Evolutionary conservation across 2,113 vertebrate species (phyloP), one percentile per base, ranked within the genome.

Genomic region (Neomonachus schauinslandi): DNA sequence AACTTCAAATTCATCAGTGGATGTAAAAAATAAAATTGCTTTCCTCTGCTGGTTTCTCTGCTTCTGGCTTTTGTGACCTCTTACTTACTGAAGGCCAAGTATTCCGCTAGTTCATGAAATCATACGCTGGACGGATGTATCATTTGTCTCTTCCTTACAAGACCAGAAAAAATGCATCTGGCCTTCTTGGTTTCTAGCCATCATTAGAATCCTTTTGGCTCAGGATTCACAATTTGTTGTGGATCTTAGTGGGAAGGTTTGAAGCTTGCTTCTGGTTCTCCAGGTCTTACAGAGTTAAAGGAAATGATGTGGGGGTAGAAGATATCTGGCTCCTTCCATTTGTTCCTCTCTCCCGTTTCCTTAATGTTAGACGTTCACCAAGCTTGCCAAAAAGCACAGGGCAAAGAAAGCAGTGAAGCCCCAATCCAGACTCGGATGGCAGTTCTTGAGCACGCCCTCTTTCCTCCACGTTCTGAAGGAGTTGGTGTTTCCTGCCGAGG

Each of bases 231-330:
- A 24, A 10, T 67, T 61, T 55, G 49, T 74, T 59, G 59, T 42
- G 19, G 91, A 63, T 94, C 16, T 95, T 85, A 96, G 65, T 1
- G 5, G 89, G 79, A 95, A 98, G 90, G 63, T 91, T 91, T 97
- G 76, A 96, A 98, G 22, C 31, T 91, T 26, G 57, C 31, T 71
- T 85, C 80, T 77, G 11, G 8, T 97, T 97, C 94, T 98, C 89
- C 85, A 86, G 42, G 26, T 91, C 95, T 98, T 36, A 2, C 1
- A 81, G 31, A 57, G 5, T 94, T 24, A 26, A 97, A 53, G 46
- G 65, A 3, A 21, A 91, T 36, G 36, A 97, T 74, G n/a, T 87
- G n/a, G 1, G 74, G 82, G 89, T 74, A 49, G 98, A 33, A 87
- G 31, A 76, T 31, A 14, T 24, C 71, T 71, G 21, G 53, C 69